Evolutionary conservation across 2,113 vertebrate species (phyloP), one percentile per base, ranked within the genome.

Genomic region (Xiphias gladius): DNA sequence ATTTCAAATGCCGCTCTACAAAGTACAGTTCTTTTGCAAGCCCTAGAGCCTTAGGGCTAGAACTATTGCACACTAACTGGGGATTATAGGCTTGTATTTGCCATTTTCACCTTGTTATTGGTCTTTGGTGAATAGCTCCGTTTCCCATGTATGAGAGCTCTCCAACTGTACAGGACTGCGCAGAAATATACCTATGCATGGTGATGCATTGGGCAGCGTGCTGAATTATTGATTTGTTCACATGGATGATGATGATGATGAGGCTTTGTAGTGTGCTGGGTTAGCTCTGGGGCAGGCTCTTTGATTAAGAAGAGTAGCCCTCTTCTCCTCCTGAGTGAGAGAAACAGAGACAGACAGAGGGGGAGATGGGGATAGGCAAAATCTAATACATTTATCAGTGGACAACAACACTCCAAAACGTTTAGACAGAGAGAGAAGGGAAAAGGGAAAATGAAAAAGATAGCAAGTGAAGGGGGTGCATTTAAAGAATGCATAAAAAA

Each of bases 141-240:
- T 90, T 91, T 88, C 57, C 76, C 73, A 79, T 88, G 77, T 88
- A 89, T 77, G 81, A 87, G 80, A 90, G 81, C 54, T 39, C 68
- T 79, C 24, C 9, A 13, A 85, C 75, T 88, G 77, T 75, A 78
- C 70, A n/a, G 69, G 58, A 70, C 71, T 80, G 59, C 78, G 85
- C 71, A 75, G 67, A 85, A 84, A 82, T 70, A 72, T 87, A 79
- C 92, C 43, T 35, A 59, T 83, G 73, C 82, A 79, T 84, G 86
- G 85, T 85, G 76, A 89, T 88, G 82, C 81, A 89, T 84, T 86
- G 79, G 86, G 68, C 87, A 86, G 84, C 75, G 85, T 82, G 75
- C 79, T 94, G 90, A 94, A 95, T 94, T 93, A 94, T 94, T 94
- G 90, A 95, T 93, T 39, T 63, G 79, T 85, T 93, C 89, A 86